Evolutionary conservation across 2,888 invertebrate species (phyloP).

Genomic region (Phanerotoma sp.): DNA sequence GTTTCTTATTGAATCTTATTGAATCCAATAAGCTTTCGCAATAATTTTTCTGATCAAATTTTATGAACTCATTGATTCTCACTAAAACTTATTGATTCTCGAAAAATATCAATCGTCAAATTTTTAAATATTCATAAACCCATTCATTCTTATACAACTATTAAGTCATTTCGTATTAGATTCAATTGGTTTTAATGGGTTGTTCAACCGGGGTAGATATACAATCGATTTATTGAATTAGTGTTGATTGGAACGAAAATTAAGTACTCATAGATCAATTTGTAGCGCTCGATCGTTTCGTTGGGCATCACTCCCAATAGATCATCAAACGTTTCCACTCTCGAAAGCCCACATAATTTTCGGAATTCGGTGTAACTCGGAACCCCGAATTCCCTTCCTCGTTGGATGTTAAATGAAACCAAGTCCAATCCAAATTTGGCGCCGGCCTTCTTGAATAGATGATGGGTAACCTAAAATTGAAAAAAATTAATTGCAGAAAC

Average conservation of each 20-base stretch:
- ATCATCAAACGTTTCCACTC: conserved; percentile 75
- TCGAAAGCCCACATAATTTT: conserved; percentile 84
- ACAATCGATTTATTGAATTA: background rate
- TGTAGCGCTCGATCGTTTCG: conserved; percentile 79
- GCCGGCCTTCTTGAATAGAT: conserved; percentile 82
- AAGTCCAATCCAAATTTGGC: conserved; percentile 85
- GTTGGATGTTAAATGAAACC: conserved; percentile 90
- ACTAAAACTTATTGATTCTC: too few species aligned
- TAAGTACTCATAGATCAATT: conserved; percentile 78
- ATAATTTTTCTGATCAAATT: too few species aligned
- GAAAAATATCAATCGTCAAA: too few species aligned
- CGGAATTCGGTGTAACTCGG: conserved; percentile 92
- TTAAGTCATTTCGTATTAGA: too few species aligned
- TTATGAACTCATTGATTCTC: too few species aligned
- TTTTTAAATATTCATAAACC: background rate
- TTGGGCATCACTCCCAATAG: conserved; percentile 87
- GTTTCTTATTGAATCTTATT: too few species aligned
- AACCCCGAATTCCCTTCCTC: conserved; percentile 87
- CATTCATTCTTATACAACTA: too few species aligned
- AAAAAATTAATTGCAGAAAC: conserved; percentile 15
- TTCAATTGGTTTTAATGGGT: too few species aligned
- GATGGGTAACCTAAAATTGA: conserved; percentile 75
- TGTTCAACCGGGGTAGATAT: background rate
- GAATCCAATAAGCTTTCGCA: too few species aligned
- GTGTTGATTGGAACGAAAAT: background rate